These are phyloP conservation scores for Aleiodes sp. DNA, from an alignment of 1,140 invertebrate species.

Conservation along the genomic window DNA sequence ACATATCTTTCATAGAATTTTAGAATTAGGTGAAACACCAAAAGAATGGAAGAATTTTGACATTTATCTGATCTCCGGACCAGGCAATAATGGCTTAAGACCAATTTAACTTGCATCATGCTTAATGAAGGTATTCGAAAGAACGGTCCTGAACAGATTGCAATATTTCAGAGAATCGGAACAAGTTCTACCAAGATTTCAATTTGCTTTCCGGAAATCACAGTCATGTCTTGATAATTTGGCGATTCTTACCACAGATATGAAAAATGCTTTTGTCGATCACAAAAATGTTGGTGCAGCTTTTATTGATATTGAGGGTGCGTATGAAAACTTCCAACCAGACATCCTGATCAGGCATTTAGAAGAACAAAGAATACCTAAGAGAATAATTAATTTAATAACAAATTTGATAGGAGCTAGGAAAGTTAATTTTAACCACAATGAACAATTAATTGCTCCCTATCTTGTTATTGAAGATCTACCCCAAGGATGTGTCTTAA, in stretches of 20 bases:
- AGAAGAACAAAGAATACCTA: background rate
- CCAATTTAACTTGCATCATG: slow-evolving; percentile 36
- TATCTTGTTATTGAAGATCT: background rate
- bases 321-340: background rate
- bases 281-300: background rate
- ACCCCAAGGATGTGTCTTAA: background rate
- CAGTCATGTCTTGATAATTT: background rate
- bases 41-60: slow-evolving; percentile 27
- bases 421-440: background rate
- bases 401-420: background rate
- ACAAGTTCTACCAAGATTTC: background rate
- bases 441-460: background rate
- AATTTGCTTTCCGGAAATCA: background rate
- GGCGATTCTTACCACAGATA: background rate
- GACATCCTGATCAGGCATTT: background rate
- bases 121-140: slow-evolving; percentile 38
- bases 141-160: slow-evolving; percentile 32
- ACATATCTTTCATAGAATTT: slow-evolving; percentile 33
- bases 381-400: background rate
- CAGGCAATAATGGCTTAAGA: slow-evolving; percentile 19
- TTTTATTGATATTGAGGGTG: background rate
- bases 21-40: slow-evolving; percentile 22
- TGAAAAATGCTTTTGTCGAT: background rate
- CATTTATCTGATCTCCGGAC: slow-evolving; percentile 31
- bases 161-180: slow-evolving; percentile 35